Base-by-base conservation (phyloP, 2,888 invertebrate species). In the Megalurothrips usitatus region DNA sequence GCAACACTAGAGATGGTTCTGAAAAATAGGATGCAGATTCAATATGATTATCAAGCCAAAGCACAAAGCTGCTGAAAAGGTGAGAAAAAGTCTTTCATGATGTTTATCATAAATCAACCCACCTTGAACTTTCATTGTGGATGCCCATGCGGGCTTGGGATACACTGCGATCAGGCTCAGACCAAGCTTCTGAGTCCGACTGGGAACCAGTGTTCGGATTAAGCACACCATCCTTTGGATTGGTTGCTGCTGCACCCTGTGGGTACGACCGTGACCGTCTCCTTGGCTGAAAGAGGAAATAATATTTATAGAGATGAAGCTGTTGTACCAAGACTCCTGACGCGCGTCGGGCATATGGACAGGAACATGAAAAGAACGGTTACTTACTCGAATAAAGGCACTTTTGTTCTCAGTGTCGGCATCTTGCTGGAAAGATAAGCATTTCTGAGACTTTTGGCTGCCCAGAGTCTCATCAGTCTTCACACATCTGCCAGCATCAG, bases 101-200 rank as follows among this genome's bases (percentile, higher is more conserved):
- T 58, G 58, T 58, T 0, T 17, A 58, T 17, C 17, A 58, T 58
- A 14, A 10, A 58, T 58, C 34, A 26, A 12, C 9, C 23, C 26
- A 75, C 68, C 68, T 23, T 23, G 68, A 75, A 26, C 68, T 75
- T 26, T 84, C 83, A 80, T 85, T 85, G 75, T 85, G 84, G 80
- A 87, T 82, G 14, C 95, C 95, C 43, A 96, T 95, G 83, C 96
- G 90, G 0, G 94, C 94, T 82, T 92, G 87, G 0, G 95, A 95
- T 2, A 96, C 94, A 82, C 91, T 92, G 79, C 94, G 90, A 86
- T 96, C 96, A 0, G 96, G 95, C 85, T 96, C 96, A 0, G 95
- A 95, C 92, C 95, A 96, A 52, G 94, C 92, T 86, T 96, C 96
- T 0, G 95, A 94, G 85, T 96, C 96, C 1, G 92, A 90, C 10